Conservation (phyloP, 2,888 invertebrate genomes). For the Hirtodrosophila histrioides region DNA sequence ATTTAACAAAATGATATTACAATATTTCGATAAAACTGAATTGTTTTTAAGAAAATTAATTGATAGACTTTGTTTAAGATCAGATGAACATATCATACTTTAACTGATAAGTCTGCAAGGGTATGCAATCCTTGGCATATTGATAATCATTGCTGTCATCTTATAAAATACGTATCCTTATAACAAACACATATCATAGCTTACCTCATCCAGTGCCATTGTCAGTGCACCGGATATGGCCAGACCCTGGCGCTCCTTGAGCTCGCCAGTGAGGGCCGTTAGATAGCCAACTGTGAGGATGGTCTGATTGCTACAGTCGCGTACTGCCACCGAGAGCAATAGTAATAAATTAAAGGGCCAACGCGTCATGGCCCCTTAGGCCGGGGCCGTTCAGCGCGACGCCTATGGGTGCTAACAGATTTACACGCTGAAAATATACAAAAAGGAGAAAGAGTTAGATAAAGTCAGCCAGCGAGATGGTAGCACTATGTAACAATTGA, state of each 20-base stretch:
- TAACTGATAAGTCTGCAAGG: too few species aligned
- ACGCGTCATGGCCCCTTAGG: constrained; percentile 85
- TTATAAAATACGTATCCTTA: too few species aligned
- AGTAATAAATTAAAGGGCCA: constrained; percentile 86
- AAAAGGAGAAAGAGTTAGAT: constrained; percentile 9
- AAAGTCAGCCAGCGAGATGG: neutral
- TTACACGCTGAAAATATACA: constrained; percentile 81
- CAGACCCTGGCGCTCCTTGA: constrained; percentile 92
- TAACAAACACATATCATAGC: constrained; percentile 1
- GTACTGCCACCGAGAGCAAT: constrained; percentile 87
- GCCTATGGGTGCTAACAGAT: constrained; percentile 85
- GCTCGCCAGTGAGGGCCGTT: constrained; percentile 91
- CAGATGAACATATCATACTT: too few species aligned
- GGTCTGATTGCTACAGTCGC: constrained; percentile 84
- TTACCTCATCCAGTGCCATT: constrained; percentile 93
- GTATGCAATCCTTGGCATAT: too few species aligned
- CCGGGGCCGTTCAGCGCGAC: constrained; percentile 88
- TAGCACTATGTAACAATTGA: constrained; percentile 21
- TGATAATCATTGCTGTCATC: too few species aligned
- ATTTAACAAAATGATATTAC: too few species aligned
- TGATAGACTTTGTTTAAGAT: too few species aligned
- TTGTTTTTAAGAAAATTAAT: too few species aligned
- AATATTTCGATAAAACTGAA: too few species aligned
- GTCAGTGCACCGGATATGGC: constrained; percentile 95
- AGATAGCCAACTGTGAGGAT: constrained; percentile 93